A percentile compares a stretch with the other conserved stretches of the same genome.
phyloP scores from a whole-genome alignment of 2,888 invertebrate genomes.

The Melolontha melolontha region DNA sequence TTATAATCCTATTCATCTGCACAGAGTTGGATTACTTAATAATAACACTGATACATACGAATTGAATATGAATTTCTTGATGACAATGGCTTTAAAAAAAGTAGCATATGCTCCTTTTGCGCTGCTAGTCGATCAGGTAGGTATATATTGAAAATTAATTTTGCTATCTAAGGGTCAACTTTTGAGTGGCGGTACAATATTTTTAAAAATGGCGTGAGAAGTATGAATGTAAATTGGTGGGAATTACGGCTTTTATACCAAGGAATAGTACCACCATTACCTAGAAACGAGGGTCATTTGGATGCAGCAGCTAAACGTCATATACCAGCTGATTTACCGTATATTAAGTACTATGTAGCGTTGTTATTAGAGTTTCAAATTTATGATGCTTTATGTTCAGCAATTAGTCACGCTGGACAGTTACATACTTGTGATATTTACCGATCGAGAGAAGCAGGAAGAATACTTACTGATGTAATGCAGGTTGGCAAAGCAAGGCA shows the following conservation, averaged over 20 bases:
- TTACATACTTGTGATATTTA: constrained; percentile 87
- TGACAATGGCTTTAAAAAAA: constrained; percentile 83
- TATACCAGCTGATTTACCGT: constrained; percentile 79
- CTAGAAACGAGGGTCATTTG: constrained; percentile 80
- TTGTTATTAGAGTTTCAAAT: constrained; percentile 88
- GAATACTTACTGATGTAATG: constrained; percentile 78
- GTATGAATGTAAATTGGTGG: constrained; percentile 79
- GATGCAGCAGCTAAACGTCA: constrained; percentile 89
- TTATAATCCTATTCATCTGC: constrained; percentile 80
- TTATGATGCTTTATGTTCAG: constrained; percentile 80
- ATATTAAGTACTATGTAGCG: constrained; percentile 84
- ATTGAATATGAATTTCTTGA: constrained; percentile 81
- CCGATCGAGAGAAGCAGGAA: constrained; percentile 82
- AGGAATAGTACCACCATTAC: constrained; percentile 79
- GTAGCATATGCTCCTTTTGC: constrained; percentile 84
- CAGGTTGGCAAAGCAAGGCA: constrained; percentile 76
- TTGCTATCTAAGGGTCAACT: constrained; percentile 38
- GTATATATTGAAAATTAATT: not conserved
- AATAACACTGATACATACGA: constrained; percentile 76
- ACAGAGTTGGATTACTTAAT: constrained; percentile 77
- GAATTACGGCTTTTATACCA: constrained; percentile 77
- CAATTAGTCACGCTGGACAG: constrained; percentile 78
- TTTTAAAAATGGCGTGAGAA: constrained; percentile 77
- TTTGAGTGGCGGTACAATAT: constrained; percentile 84
- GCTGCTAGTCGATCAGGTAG: constrained; percentile 82